phyloP scores from a whole-genome alignment of 2,797 vertebrate genomes.

The Falco naumanni region DNA sequence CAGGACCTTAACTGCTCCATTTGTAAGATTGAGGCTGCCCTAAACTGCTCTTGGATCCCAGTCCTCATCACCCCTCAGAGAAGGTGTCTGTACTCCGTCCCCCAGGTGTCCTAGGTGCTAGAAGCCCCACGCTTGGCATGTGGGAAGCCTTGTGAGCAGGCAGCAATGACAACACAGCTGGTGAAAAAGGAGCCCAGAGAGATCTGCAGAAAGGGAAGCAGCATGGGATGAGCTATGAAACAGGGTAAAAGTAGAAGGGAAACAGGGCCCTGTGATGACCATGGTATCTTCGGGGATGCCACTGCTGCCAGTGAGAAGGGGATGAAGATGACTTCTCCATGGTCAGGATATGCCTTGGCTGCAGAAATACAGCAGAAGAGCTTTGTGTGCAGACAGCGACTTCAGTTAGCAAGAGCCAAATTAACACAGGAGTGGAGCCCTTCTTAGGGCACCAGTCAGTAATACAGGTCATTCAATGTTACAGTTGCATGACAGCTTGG shows the following conservation, averaged over 20 bases:
- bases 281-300: background rate
- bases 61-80: background rate
- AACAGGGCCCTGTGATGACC: background rate
- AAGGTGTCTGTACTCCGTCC: background rate
- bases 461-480: background rate
- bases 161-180: background rate
- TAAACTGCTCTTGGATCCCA: background rate
- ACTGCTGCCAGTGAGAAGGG: background rate
- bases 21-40: background rate
- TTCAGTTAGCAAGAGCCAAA: background rate
- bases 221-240: background rate
- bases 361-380: background rate
- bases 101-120: accelerated
- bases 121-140: background rate
- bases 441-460: background rate
- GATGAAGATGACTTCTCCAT: background rate
- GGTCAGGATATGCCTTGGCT: background rate
- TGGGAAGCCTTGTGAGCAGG: accelerated
- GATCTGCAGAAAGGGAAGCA: background rate
- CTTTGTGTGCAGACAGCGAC: background rate
- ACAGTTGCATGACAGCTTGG: background rate
- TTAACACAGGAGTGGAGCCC: background rate
- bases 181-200: background rate
- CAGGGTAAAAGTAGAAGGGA: background rate
- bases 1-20: background rate